Conservation (phyloP, 2,113 vertebrate genomes). For the Progne subis region DNA sequence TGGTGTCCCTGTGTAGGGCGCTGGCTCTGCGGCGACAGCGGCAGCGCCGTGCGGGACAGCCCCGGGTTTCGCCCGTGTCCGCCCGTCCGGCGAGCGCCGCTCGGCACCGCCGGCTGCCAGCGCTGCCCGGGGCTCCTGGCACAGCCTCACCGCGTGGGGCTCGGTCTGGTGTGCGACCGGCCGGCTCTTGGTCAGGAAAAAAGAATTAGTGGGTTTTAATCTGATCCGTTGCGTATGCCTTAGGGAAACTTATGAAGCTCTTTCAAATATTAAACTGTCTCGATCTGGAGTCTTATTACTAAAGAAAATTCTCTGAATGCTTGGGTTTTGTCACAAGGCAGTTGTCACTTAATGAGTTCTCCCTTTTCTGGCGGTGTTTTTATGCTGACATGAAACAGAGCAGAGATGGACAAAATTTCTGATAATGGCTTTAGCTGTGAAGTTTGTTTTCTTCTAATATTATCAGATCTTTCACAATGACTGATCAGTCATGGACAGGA, state of each 20-base stretch:
- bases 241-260: not conserved
- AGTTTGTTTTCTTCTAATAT: not conserved
- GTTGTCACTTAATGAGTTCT: not conserved
- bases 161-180: not conserved
- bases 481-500: not conserved
- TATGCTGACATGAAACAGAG: not conserved
- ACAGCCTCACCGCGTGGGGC: not conserved
- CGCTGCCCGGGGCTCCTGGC: not conserved
- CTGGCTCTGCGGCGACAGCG: not conserved
- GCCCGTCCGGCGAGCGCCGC: too few species aligned
- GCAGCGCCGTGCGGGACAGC: not conserved
- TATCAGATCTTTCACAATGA: not conserved
- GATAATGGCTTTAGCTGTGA: not conserved
- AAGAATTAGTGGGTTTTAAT: not conserved
- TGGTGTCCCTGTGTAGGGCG: not conserved
- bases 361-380: not conserved
- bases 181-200: not conserved
- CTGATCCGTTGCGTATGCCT: fast-evolving
- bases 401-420: not conserved
- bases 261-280: not conserved
- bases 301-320: not conserved
- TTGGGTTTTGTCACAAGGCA: not conserved
- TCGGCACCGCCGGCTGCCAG: not conserved
- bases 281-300: not conserved
- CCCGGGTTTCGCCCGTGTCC: not conserved